Base-by-base conservation (phyloP, 2,888 invertebrate species). In the Melangyna quadrimaculata region DNA sequence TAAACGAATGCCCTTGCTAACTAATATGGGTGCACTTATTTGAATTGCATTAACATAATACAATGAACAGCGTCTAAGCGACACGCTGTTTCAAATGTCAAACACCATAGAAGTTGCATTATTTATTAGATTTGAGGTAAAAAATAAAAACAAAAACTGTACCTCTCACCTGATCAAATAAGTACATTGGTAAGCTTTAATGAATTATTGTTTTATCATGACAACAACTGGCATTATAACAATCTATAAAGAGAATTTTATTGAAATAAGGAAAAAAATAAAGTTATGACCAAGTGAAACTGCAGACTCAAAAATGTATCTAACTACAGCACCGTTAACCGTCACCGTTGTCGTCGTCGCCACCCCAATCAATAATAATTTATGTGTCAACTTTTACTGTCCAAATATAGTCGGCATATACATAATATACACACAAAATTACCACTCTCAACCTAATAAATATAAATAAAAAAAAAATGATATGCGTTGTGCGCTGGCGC, bases 141-240 rank as follows among this genome's bases (percentile, higher is more conserved):
- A 22, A 12, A 29, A 45, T 32, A 45, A 65, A 45, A 29, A 14
- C 32, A n/a, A n/a, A n/a, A n/a, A n/a, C n/a, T n/a, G n/a, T 65
- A 78, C 67, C 78, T 78, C 78, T 70, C 74, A 78, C 73, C 78
- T 74, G 78, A 74, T 70, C 57, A 83, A 78, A 79, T 59, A 70
- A 67, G 67, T 63, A 73, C 40, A 67, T n/a, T n/a, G n/a, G n/a
- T 67, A 51, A 67, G 67, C 55, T 69, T n/a, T 51, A 48, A 67
- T 53, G 35, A 77, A 72, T 72, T 59, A 65, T 80, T 75, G 65
- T 59, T 48, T 37, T 17, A n/a, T n/a, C n/a, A n/a, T 48, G 22
- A 32, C 22, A 22, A 24, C 27, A 67, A 69, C 19, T 59, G 35
- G 57, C 35, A 55, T 37, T 59, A 37, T 48, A 22, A 24, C 51